These are phyloP conservation scores for Suricata suricatta DNA, from an alignment of 2,113 vertebrate genomes.

Conservation along the genomic window DNA sequence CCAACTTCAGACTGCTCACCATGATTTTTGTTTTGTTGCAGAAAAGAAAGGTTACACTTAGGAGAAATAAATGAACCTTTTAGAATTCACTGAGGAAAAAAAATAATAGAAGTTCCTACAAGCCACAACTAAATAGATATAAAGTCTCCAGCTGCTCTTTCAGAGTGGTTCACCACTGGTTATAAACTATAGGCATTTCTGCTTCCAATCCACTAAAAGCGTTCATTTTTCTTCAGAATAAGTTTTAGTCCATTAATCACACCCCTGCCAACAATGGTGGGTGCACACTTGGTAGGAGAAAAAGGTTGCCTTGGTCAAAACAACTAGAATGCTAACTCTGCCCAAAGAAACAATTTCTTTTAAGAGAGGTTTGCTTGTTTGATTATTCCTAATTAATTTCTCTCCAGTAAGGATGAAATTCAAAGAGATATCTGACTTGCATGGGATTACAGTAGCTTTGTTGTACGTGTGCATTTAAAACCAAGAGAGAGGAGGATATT, in stretches of 20 bases:
- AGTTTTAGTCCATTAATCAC: conserved; percentile 72
- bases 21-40: conserved; percentile 55
- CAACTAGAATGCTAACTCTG: conserved; percentile 21
- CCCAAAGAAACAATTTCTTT: conserved; percentile 19
- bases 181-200: conserved; percentile 69
- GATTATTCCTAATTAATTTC: not conserved
- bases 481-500: not conserved
- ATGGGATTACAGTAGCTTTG: not conserved
- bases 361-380: not conserved
- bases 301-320: conserved; percentile 43
- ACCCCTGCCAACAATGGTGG: conserved; percentile 54
- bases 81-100: conserved; percentile 62
- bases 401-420: not conserved
- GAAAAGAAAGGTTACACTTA: conserved; percentile 52
- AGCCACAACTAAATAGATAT: conserved; percentile 65
- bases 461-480: not conserved
- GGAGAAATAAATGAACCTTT: conserved; percentile 66
- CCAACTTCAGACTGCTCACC: not conserved
- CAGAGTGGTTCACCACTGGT: conserved; percentile 66
- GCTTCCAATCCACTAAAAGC: conserved; percentile 67
- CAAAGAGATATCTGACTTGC: not conserved
- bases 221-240: conserved; percentile 72
- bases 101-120: conserved; percentile 59
- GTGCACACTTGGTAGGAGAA: not conserved
- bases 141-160: conserved; percentile 73